Base-by-base conservation (phyloP, 1,140 invertebrate genomes). In the Calephelis virginiensis region DNA sequence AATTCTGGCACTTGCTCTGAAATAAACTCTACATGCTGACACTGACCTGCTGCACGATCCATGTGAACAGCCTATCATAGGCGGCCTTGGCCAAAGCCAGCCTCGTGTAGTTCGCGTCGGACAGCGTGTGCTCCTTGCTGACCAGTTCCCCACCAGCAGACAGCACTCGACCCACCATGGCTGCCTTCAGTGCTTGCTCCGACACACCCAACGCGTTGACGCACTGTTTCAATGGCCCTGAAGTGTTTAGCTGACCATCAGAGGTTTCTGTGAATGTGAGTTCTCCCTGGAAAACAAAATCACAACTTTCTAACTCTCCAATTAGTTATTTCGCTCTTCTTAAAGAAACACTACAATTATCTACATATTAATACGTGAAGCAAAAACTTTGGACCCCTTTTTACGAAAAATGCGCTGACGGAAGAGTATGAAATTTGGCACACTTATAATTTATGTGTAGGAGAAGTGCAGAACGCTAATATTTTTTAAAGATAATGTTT, bases 21-120 rank as follows among this genome's bases (percentile, higher is more conserved):
- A 2, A 28, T 28, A 3, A 28, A 2, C 28, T 28, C 28, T 2
- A 28, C 2, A 28, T 28, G 28, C 28, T 43, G 40, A 9, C 40
- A 43, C 63, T 50, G 10, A 89, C 87, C 85, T 90, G 92, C 17
- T 94, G 93, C 6, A 99, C 97, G 63, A 99, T 97, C 96, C 97
- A 98, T 0, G 95, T 94, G 86, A 99, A 99, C 37, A 99, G 91
- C 48, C 97, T 92, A 75, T 99, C 97, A 78, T 98, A 98, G 59
- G 98, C 94, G 6, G 97, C 97, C 93, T 99, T 99, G 12, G 97
- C 96, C 71, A 99, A 93, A 0, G 98, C 98, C 92, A 99, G 96
- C 77, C 97, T 92, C n/a, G 97, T 98, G 89, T 97, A 98, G 71
- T 95, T 93, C 2, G 98, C 97, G 82, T 98, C 96, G 3, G 90